Evolutionary conservation across 2,888 invertebrate genomes (phyloP).

Genomic region (Parnassius smintheus): DNA sequence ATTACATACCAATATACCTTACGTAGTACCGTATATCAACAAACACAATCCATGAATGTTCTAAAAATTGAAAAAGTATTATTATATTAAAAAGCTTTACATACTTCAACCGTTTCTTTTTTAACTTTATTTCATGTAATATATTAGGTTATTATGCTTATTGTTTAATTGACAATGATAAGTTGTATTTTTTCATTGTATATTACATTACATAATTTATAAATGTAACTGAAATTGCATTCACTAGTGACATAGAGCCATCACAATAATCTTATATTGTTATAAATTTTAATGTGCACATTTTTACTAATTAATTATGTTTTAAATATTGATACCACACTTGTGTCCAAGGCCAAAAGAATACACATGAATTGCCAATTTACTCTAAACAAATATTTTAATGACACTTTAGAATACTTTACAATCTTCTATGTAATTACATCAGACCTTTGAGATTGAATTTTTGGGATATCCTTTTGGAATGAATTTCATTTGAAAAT

Average conservation of each 20-base stretch:
- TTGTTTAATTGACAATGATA: slow-evolving; percentile 13
- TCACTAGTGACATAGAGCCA: slow-evolving; percentile 25
- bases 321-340: slow-evolving; percentile 29
- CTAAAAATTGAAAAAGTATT: no score
- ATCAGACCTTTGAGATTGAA: not conserved
- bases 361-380: slow-evolving; percentile 54
- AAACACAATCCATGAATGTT: no score
- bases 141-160: not conserved
- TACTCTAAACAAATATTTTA: slow-evolving; percentile 25
- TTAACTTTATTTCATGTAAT: not conserved
- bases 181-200: slow-evolving; percentile 20
- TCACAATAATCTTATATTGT: slow-evolving; percentile 15
- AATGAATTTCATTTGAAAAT: slow-evolving; percentile 9
- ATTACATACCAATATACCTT: no score
- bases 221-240: slow-evolving; percentile 14
- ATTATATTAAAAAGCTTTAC: no score
- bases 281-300: slow-evolving; percentile 26
- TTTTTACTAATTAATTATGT: slow-evolving; percentile 29
- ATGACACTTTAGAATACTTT: slow-evolving; percentile 15
- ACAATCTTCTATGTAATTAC: slow-evolving; percentile 9
- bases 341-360: slow-evolving; percentile 53
- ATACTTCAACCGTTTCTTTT: not conserved
- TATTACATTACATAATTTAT: slow-evolving; percentile 21
- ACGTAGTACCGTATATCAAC: no score
- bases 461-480: slow-evolving; percentile 6